These are phyloP conservation scores for Phanerotoma sp. DNA, from an alignment of 2,888 invertebrate genomes.

Conservation along the genomic window DNA sequence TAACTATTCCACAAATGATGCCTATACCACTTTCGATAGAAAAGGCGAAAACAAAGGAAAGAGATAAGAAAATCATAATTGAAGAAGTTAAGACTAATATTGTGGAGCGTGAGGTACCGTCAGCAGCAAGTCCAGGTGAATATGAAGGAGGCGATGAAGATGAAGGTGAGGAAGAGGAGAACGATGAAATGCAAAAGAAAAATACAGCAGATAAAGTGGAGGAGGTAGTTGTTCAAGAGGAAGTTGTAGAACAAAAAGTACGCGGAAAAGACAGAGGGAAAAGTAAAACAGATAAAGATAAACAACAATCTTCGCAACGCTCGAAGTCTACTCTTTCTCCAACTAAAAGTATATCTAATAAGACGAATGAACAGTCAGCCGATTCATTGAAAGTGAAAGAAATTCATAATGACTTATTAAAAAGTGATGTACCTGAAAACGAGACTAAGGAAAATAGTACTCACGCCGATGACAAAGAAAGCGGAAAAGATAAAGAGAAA, in stretches of 20 bases:
- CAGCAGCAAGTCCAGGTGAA: conserved; percentile 53
- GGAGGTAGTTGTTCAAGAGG: too few relatives aligned
- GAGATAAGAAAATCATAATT: conserved; percentile 29
- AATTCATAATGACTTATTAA: conserved; percentile 59
- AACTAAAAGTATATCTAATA: neutral
- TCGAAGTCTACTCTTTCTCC: conserved; percentile 12
- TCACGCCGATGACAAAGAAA: conserved; percentile 19
- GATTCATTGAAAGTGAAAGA: conserved; percentile 61
- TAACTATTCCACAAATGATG: conserved; percentile 45
- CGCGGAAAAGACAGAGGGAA: too few relatives aligned
- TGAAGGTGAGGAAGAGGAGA: conserved; percentile 54
- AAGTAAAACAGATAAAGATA: too few relatives aligned
- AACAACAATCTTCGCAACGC: too few relatives aligned
- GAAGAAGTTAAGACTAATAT: conserved; percentile 37
- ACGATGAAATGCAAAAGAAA: too few relatives aligned
- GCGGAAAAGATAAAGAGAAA: conserved; percentile 25
- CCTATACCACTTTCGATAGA: conserved; percentile 22
- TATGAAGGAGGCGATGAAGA: conserved; percentile 56
- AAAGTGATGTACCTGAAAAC: conserved; percentile 57
- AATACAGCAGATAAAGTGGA: too few relatives aligned
- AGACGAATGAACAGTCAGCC: conserved; percentile 50
- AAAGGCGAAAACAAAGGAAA: conserved; percentile 11
- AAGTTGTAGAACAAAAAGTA: too few relatives aligned
- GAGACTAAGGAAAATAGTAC: conserved; percentile 51
- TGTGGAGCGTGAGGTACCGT: conserved; percentile 43